Conservation (phyloP, 2,888 invertebrate genomes). For the Bellardia bayeri region DNA sequence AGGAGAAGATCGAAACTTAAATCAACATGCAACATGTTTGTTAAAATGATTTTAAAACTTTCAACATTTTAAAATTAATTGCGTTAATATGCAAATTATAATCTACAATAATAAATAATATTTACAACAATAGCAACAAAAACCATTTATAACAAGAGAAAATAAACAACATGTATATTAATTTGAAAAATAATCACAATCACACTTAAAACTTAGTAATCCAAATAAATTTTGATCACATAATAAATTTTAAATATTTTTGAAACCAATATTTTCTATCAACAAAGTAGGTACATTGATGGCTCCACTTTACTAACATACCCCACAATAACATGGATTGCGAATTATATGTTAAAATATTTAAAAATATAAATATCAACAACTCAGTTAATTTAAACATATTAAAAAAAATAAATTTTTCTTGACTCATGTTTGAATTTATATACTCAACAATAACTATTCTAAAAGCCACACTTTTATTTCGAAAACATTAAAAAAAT, state of each 20-base stretch:
- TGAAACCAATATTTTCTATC: not conserved
- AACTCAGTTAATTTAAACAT: no score
- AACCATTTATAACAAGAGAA: slow-evolving; percentile 15
- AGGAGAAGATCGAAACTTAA: slow-evolving; percentile 51
- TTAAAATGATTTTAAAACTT: slow-evolving; percentile 70
- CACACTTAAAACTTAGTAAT: slow-evolving; percentile 7
- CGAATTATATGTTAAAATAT: no score
- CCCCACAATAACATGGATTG: no score
- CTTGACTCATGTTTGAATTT: no score
- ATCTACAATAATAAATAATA: slow-evolving; percentile 56
- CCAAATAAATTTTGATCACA: not conserved
- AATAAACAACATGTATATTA: slow-evolving; percentile 31
- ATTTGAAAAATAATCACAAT: not conserved
- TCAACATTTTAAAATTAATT: slow-evolving; percentile 71
- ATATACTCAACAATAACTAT: no score
- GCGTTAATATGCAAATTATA: slow-evolving; percentile 71
- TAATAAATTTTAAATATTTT: not conserved
- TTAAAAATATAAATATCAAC: no score
- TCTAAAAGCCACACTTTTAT: no score
- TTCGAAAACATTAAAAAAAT: no score
- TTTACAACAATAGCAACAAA: slow-evolving; percentile 12
- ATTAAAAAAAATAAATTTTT: no score
- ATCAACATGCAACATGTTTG: slow-evolving; percentile 68
- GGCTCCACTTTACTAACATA: no score
- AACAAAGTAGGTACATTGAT: no score